phyloP scores from a whole-genome alignment of 2,888 invertebrate species.

The Zaprionus bogoriensis region DNA sequence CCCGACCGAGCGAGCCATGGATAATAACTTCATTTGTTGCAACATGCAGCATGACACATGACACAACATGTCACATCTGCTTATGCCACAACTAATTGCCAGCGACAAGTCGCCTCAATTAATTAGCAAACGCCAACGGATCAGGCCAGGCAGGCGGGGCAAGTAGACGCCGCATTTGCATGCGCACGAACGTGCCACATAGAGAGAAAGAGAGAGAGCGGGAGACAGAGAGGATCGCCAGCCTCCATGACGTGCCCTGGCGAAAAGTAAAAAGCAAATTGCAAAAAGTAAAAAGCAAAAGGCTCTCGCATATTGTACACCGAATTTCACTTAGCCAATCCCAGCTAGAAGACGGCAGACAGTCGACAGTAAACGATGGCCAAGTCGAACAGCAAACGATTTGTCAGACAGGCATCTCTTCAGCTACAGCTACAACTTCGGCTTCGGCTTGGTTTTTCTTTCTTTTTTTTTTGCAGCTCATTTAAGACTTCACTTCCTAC shows the following conservation, averaged over 20 bases:
- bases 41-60: constrained; percentile 56
- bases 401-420: constrained; percentile 57
- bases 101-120: constrained; percentile 68
- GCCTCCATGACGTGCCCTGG: constrained; percentile 6
- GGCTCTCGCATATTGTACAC: constrained; percentile 55
- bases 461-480: constrained; percentile 46
- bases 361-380: constrained; percentile 42
- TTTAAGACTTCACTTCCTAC: constrained; percentile 72
- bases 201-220: too few relatives aligned
- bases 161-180: constrained; percentile 43
- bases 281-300: constrained; percentile 20
- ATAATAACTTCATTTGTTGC: constrained; percentile 68
- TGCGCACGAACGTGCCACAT: constrained; percentile 40
- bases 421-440: not conserved
- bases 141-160: constrained; percentile 10
- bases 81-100: constrained; percentile 65
- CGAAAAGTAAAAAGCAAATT: too few relatives aligned
- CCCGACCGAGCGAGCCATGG: constrained; percentile 16
- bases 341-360: constrained; percentile 18
- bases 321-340: constrained; percentile 63
- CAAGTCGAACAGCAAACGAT: constrained; percentile 65
- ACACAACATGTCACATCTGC: constrained; percentile 71
- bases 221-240: too few relatives aligned
- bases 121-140: constrained; percentile 65
- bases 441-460: too few relatives aligned